Evolutionary conservation across 2,888 invertebrate species (phyloP).

Genomic region (Toxonevra muliebris): DNA sequence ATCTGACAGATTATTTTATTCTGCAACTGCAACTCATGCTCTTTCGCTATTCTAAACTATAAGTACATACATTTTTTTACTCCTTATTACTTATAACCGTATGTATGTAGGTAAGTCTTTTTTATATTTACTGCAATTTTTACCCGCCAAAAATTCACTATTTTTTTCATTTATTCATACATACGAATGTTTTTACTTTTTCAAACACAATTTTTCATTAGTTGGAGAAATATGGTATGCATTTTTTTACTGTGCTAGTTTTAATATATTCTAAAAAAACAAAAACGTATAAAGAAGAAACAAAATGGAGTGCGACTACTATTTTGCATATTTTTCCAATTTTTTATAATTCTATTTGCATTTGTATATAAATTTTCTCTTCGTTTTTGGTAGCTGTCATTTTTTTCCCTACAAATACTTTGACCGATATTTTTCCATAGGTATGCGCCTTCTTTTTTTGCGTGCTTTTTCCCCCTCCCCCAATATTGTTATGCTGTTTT

Average conservation of each 20-base stretch:
- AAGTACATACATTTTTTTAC: too few species aligned
- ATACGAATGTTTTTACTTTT: neutral
- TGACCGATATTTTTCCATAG: too few species aligned
- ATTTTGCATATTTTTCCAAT: slow-evolving; percentile 19
- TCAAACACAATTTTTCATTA: neutral
- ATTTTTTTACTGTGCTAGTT: slow-evolving; percentile 6
- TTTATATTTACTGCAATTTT: too few species aligned
- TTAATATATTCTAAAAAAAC: slow-evolving; percentile 5
- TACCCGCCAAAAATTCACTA: too few species aligned
- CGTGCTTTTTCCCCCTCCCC: neutral
- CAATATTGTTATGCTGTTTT: neutral
- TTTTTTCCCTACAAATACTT: too few species aligned
- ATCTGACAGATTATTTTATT: neutral
- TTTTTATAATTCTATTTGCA: slow-evolving; percentile 24
- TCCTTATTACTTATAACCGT: too few species aligned
- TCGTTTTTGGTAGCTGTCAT: neutral
- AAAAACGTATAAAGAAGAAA: neutral
- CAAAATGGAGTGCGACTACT: slow-evolving; percentile 4
- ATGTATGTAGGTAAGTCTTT: too few species aligned
- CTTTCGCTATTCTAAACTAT: too few species aligned
- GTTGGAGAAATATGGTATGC: neutral
- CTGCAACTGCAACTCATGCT: neutral
- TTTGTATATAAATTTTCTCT: neutral
- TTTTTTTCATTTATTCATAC: too few species aligned
- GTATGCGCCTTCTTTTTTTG: slow-evolving; percentile 4